Evolutionary conservation across 2,113 vertebrate species (phyloP), one percentile per base, ranked within the genome.

Genomic region (Micromys minutus): DNA sequence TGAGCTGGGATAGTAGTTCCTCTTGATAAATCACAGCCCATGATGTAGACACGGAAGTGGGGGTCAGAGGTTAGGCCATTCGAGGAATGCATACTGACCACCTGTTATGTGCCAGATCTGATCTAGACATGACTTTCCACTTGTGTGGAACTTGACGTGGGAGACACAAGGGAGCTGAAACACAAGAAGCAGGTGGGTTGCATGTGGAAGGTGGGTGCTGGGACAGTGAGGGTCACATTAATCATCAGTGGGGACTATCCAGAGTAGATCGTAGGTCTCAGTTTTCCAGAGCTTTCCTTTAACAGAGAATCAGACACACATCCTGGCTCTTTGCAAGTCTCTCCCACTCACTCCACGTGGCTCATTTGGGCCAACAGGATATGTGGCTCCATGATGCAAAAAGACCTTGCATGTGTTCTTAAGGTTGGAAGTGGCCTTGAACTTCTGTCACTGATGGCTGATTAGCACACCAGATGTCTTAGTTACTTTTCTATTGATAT

Each of bases 241-340:
- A 57, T 34, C 36, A 39, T 29, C 7, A 4, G 7, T 2, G n/a
- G 74, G 34, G 21, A 26, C 9, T 0, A 0, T 1, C 0, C 0
- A 15, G 39, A n/a, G 26, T 1, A 22, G 22, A 59, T 9, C 0
- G 34, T 7, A 3, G 22, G 69, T 7, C 39, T 63, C 50, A 1
- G 15, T 39, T 67, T 81, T 47, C 67, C 52, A 57, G 10, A 34
- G 39, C 39, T 22, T 11, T 67, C 15, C 5, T 17, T 19, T 22
- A 57, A 39, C 5, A 76, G 86, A 85, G 86, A 50, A n/a, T 19
- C 34, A 5, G 4, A 39, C 0, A n/a, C n/a, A n/a, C n/a, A 19
- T 8, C 52, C 61, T 42, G 42, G 21, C 50, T 80, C 42, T 5
- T 67, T 22, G 39, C 31, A 0, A 42, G 29, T 4, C 71, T 2